These are phyloP conservation scores for Chesias legatella DNA, from an alignment of 2,888 invertebrate species.

Conservation along the genomic window DNA sequence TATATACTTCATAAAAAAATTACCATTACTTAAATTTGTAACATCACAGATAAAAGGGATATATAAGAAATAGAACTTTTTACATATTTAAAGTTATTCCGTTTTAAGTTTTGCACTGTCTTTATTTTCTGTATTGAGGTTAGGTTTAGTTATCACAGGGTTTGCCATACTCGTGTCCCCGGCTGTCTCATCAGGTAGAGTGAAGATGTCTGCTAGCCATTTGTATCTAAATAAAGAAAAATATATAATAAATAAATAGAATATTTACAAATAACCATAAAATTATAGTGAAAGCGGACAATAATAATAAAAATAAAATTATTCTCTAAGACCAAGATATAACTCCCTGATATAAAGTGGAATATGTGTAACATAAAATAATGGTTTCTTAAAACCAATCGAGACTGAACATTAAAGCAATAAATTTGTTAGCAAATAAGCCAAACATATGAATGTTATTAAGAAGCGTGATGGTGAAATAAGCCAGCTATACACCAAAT, in stretches of 20 bases:
- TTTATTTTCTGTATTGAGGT: slow-evolving; percentile 26
- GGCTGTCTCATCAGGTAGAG: slow-evolving; percentile 40
- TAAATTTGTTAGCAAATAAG: slow-evolving; percentile 10
- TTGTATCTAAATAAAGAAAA: slow-evolving; percentile 57
- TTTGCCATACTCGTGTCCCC: slow-evolving; percentile 29
- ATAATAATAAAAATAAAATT: too few species aligned
- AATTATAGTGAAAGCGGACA: too few species aligned
- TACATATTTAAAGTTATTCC: slow-evolving; percentile 30
- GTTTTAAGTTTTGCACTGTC: slow-evolving; percentile 34
- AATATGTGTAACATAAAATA: too few species aligned
- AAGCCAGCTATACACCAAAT: not conserved
- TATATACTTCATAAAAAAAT: slow-evolving; percentile 10
- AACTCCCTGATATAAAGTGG: too few species aligned
- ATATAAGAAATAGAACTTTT: slow-evolving; percentile 6
- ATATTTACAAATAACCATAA: not conserved
- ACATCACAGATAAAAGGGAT: slow-evolving; percentile 45
- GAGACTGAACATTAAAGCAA: slow-evolving; percentile 16
- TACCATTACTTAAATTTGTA: slow-evolving; percentile 31
- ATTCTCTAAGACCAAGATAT: too few species aligned
- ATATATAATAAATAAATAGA: slow-evolving; percentile 10
- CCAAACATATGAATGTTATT: slow-evolving; percentile 9
- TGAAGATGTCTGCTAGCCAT: slow-evolving; percentile 62
- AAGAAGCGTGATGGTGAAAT: slow-evolving; percentile 18
- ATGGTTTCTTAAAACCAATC: slow-evolving; percentile 15
- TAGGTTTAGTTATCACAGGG: slow-evolving; percentile 24